Conservation (phyloP, 2,113 vertebrate species). For the Lophura nycthemera region DNA sequence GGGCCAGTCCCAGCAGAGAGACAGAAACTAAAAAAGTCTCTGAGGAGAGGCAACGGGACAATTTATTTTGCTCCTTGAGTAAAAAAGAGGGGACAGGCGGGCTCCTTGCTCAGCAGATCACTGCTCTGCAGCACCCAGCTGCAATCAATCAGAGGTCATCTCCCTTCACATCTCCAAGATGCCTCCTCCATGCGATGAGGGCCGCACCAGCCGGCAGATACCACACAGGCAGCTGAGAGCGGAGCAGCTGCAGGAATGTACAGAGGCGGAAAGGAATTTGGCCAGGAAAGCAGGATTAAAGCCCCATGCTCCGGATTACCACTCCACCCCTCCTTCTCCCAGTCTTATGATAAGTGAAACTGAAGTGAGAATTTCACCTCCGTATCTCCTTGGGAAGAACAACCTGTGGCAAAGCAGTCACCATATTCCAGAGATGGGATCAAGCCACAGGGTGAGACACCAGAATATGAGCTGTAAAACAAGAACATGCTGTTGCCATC, state of each 20-base stretch:
- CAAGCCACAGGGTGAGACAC: neutral
- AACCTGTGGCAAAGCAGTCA: neutral
- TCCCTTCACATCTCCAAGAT: neutral
- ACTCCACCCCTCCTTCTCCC: neutral
- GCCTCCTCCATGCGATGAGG: neutral
- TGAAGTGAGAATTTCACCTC: neutral
- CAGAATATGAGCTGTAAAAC: neutral
- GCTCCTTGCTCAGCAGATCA: neutral
- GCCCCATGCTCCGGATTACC: constrained; percentile 56
- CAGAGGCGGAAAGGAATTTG: constrained; percentile 65
- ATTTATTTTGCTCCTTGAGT: neutral
- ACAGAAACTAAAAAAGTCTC: neutral
- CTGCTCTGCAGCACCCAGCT: neutral
- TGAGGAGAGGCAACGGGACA: neutral
- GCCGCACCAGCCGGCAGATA: neutral
- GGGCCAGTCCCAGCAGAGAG: neutral
- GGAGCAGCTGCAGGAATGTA: constrained; percentile 35
- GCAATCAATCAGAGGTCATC: neutral
- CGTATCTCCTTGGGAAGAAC: neutral
- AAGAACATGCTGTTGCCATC: neutral
- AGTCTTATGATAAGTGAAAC: constrained; percentile 9
- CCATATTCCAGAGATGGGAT: neutral
- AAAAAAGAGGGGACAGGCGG: neutral
- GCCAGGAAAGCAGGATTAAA: constrained; percentile 55
- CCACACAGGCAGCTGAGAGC: constrained; percentile 22